Base-by-base conservation (phyloP, 2,888 invertebrate genomes). In the Acanthopleura granulata region DNA sequence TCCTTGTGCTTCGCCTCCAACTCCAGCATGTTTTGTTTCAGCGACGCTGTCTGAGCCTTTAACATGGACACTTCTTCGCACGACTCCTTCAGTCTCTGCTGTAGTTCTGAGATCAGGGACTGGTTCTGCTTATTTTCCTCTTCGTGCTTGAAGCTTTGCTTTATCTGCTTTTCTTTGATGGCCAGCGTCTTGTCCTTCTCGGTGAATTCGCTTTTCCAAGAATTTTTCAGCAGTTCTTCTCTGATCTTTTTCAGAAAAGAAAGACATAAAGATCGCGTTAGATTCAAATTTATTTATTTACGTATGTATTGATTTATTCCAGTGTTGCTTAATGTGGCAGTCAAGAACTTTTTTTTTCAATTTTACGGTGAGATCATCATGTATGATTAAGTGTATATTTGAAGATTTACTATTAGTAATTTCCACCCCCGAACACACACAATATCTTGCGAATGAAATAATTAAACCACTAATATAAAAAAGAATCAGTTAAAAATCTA, bases 101-200 rank as follows among this genome's bases (percentile, higher is more conserved):
- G 80, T 30, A 85, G 78, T 18, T 77, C 74, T 0, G 78, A 71
- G 15, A 85, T 82, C 62, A 79, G 76, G n/a, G 75, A 78, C 15
- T 80, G 74, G 72, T 79, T 81, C 51, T 76, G 76, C 70, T 79
- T 82, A 50, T 80, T 77, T 49, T 83, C 80, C 50, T 81, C 80
- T 73, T 84, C 83, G 71, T 81, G 83, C 49, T 80, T 78, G 70
- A 83, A 81, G 14, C 82, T 78, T 72, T 85, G 83, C 71, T 85
- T 85, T 9, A 88, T 75, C 70, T 85, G 86, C 71, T 79, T 76
- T 69, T 83, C 81, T 72, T 84, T 84, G n/a, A 84, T 84, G n/a
- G 83, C 80, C n/a, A 86, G 76, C 0, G 84, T 84, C 73, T 86
- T 87, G 75, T 87, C 85, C 72, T 86, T 87, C 73, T 83, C 82